These are phyloP conservation scores for Lampris megalopsis DNA, from an alignment of 2,113 vertebrate species.

Conservation along the genomic window DNA sequence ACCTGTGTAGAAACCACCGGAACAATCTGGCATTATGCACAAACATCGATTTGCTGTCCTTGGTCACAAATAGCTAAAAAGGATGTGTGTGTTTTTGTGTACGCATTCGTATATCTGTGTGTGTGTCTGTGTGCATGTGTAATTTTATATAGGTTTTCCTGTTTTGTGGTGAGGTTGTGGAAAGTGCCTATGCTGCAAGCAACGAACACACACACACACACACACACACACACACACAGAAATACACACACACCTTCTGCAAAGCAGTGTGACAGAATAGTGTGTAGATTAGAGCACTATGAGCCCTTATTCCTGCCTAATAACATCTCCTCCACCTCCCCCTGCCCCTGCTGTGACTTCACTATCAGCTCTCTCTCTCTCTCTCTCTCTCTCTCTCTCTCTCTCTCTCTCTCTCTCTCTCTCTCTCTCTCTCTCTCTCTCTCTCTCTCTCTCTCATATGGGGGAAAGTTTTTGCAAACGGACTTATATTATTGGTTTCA, in stretches of 20 bases:
- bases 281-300: constrained; percentile 65
- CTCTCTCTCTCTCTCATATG: background rate
- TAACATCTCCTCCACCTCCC: constrained; percentile 1
- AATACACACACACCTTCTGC: constrained; percentile 52
- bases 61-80: constrained; percentile 50
- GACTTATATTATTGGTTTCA: too few species aligned
- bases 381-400: background rate
- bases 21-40: constrained; percentile 47
- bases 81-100: too few species aligned
- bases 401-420: background rate
- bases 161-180: too few species aligned
- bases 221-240: constrained; percentile 33
- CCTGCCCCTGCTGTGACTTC: too few species aligned
- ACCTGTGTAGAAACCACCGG: background rate
- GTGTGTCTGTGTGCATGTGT: too few species aligned
- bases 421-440: background rate
- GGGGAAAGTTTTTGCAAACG: too few species aligned
- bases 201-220: constrained; percentile 30
- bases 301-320: constrained; percentile 73
- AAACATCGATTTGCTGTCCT: constrained; percentile 84
- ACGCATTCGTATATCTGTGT: too few species aligned
- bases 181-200: too few species aligned
- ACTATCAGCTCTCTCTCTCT: background rate
- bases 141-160: too few species aligned
- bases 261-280: constrained; percentile 66